These are phyloP conservation scores for Caenorhabditis tropicalis DNA, from an alignment of 1,140 invertebrate genomes.

Conservation along the genomic window DNA sequence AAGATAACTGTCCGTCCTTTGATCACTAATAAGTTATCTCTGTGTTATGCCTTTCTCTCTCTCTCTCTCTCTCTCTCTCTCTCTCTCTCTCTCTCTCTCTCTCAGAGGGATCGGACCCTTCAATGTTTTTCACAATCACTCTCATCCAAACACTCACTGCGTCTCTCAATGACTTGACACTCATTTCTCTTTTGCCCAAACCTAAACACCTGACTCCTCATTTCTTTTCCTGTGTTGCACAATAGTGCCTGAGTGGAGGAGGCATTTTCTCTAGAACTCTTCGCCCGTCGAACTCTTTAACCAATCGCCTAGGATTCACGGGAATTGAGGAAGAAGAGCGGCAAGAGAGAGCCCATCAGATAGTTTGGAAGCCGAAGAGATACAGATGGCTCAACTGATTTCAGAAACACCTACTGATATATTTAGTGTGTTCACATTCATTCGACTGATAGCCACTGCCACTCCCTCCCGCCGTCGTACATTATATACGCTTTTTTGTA, in stretches of 20 bases:
- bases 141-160: neutral
- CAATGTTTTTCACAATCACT: slow-evolving; percentile 9
- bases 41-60: neutral
- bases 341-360: neutral
- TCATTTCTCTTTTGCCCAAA: neutral
- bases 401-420: slow-evolving; percentile 44
- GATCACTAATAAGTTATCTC: slow-evolving; percentile 22
- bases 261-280: neutral
- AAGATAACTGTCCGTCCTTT: neutral
- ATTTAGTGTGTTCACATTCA: slow-evolving; percentile 32
- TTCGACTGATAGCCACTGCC: slow-evolving; percentile 17
- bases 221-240: slow-evolving; percentile 11
- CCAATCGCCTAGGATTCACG: neutral
- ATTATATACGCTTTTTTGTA: slow-evolving; percentile 39
- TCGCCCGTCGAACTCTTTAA: neutral
- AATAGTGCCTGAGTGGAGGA: slow-evolving; percentile 37
- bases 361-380: neutral
- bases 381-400: slow-evolving; percentile 30
- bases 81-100: neutral
- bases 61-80: neutral
- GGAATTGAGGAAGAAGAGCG: neutral
- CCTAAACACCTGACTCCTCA: slow-evolving; percentile 38
- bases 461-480: neutral
- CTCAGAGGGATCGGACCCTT: too few species aligned
- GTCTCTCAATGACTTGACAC: slow-evolving; percentile 5